Evolutionary conservation across 2,797 vertebrate genomes (phyloP).

Genomic region (Cichlasoma orientale): DNA sequence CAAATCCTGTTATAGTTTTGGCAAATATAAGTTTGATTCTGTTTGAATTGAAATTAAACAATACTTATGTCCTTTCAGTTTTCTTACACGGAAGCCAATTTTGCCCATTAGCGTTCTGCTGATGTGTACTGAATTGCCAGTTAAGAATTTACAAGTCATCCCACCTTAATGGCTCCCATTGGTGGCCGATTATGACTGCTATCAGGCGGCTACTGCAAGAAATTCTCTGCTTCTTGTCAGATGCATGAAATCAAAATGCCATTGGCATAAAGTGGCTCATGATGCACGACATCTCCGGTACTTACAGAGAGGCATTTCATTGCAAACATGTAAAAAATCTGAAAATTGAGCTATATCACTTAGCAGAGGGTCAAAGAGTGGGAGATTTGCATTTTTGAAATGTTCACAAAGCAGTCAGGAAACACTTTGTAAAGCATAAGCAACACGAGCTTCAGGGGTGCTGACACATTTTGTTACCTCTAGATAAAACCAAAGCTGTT

Average conservation of each 20-base stretch:
- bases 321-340: background rate
- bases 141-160: background rate
- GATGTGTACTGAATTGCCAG: background rate
- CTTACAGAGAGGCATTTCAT: background rate
- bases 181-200: background rate
- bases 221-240: background rate
- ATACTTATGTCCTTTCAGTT: background rate
- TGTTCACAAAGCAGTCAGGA: background rate
- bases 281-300: background rate
- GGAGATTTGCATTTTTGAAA: background rate
- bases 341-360: accelerated
- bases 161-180: background rate
- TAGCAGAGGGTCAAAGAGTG: background rate
- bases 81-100: background rate
- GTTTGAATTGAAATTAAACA: too few relatives aligned
- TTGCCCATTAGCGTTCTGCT: background rate
- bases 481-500: background rate
- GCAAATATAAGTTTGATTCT: accelerated
- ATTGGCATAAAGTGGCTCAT: background rate
- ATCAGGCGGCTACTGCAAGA: background rate
- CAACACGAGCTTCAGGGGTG: background rate
- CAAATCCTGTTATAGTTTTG: background rate
- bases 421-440: background rate
- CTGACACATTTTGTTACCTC: background rate
- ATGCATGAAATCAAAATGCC: constrained; percentile 3